Conservation (phyloP, 2,888 invertebrate species). For the Sepiola atlantica region DNA sequence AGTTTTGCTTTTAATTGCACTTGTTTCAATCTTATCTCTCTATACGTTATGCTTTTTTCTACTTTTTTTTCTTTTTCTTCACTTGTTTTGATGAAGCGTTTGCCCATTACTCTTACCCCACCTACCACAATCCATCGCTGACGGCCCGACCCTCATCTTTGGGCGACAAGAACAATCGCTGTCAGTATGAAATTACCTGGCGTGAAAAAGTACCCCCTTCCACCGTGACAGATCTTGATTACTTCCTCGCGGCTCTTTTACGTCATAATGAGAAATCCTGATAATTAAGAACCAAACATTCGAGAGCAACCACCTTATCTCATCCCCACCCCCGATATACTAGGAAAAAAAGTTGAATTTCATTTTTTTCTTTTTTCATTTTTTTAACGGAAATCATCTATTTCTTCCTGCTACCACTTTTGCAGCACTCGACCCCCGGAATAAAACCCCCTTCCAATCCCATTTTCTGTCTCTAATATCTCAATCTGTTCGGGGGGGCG, state of each 20-base stretch:
- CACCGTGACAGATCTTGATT: neutral
- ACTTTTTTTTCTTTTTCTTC: neutral
- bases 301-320: too few relatives aligned
- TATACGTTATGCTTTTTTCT: too few relatives aligned
- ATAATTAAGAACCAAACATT: neutral
- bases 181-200: neutral
- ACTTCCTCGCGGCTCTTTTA: neutral
- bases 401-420: too few relatives aligned
- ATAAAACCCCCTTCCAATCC: neutral
- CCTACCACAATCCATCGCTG: neutral
- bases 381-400: neutral
- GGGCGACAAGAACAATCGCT: neutral
- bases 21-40: neutral
- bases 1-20: neutral
- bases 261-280: constrained; percentile 32
- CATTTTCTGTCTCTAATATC: neutral
- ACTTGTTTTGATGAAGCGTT: neutral
- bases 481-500: neutral
- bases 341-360: neutral
- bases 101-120: neutral
- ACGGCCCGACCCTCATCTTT: too few relatives aligned
- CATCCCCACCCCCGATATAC: too few relatives aligned
- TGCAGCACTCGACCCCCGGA: too few relatives aligned
- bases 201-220: neutral
- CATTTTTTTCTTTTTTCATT: too few relatives aligned